Base-by-base conservation (phyloP, 2,888 invertebrate genomes). In the Incurvaria masculella region DNA sequence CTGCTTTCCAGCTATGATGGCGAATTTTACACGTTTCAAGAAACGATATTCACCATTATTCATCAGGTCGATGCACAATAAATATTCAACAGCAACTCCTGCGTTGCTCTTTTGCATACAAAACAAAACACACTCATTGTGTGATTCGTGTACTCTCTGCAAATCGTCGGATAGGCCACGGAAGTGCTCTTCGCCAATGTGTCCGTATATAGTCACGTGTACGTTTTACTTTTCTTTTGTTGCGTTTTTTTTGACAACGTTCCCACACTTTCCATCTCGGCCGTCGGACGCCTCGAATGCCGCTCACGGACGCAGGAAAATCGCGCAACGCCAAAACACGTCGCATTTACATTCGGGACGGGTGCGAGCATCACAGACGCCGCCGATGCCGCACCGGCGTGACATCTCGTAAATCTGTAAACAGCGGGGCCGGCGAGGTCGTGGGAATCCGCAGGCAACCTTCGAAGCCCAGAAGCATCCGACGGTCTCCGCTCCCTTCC, bases 191-290 rank as follows among this genome's bases (percentile, higher is more conserved):
- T n/a, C 33, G 4, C 23, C 5, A 6, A 23, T 23, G 23, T 23
- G 4, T 64, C 65, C 64, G 69, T 66, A 67, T 70, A 66, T 69
- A 70, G 72, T 66, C 26, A 59, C 67, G 71, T 68, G 72, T 70
- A 69, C 68, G 70, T 72, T 69, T 70, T 63, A 62, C 65, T 66
- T 65, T 62, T 62, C 60, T 48, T 41, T 41, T 27, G 42, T 46
- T 17, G 23, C 33, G 33, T 33, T 33, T 33, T n/a, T 33, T 33
- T 33, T 8, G 33, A 33, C 10, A 4, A 19, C 44, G 63, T 63
- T 67, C 70, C 69, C 68, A 65, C 47, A 47, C 47, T 58, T 62
- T 62, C 62, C 66, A 62, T 33, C 33, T 33, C 33, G 33, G 33
- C 61, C 53, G 52, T 27, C 33, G 44, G 19, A 33, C 33, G 44